phyloP scores from a whole-genome alignment of 2,888 invertebrate species.

The Phyllotreta striolata region DNA sequence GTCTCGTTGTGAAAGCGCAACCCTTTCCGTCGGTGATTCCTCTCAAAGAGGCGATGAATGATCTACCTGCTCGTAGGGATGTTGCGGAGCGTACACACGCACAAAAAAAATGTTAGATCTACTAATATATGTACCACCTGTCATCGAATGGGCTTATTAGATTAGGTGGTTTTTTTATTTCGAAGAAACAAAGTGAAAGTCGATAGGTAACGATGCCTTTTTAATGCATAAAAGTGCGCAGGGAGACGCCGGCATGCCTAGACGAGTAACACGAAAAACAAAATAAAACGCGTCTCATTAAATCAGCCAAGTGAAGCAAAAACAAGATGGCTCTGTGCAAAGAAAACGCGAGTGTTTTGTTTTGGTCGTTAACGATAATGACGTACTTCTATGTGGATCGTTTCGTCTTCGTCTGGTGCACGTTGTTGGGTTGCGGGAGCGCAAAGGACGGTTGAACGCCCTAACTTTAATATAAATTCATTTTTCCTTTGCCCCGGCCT shows the following conservation, averaged over 20 bases:
- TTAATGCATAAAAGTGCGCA: background rate
- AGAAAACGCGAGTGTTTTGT: conserved; percentile 58
- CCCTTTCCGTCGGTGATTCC: no score
- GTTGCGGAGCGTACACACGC: no score
- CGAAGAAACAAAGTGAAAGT: background rate
- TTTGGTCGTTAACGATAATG: conserved; percentile 60
- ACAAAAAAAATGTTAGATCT: no score
- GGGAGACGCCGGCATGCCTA: conserved; percentile 2
- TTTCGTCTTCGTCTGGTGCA: conserved; percentile 36
- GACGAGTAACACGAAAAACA: conserved; percentile 32
- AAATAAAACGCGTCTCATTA: conserved; percentile 54
- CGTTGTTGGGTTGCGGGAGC: conserved; percentile 1
- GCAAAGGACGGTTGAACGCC: conserved; percentile 30
- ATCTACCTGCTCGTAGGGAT: no score
- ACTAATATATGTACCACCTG: no score
- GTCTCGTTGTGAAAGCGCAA: no score
- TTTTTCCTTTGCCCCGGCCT: conserved; percentile 53
- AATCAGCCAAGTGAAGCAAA: conserved; percentile 59
- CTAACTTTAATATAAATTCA: conserved; percentile 49
- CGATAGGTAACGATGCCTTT: background rate
- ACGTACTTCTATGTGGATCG: conserved; percentile 45
- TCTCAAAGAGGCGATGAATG: no score
- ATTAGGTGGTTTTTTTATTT: no score
- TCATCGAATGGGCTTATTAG: no score
- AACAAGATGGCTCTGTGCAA: conserved; percentile 59